Percentiles rank a stretch among this genome's conserved stretches.
Conservation (phyloP, 2,797 vertebrate species). For the Eurystomus glaucurus region DNA sequence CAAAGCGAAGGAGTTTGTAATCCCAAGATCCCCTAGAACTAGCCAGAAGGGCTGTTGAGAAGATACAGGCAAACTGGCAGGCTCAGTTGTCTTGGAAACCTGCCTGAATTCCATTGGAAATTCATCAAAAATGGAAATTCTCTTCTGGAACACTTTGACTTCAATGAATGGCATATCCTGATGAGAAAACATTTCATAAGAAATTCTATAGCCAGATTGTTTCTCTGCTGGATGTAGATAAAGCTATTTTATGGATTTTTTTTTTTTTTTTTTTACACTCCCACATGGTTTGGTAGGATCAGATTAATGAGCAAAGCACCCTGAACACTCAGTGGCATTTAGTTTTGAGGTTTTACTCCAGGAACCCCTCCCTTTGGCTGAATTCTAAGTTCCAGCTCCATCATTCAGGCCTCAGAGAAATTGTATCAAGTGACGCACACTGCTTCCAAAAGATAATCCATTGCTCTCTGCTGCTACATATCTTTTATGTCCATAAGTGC, state of each 20-base stretch:
- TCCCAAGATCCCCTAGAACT: not conserved
- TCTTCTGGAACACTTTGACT: conserved; percentile 46
- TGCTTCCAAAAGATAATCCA: not conserved
- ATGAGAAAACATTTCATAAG: conserved; percentile 28
- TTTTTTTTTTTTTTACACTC: not conserved
- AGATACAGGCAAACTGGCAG: conserved; percentile 26
- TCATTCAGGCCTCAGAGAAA: not conserved
- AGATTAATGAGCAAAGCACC: not conserved
- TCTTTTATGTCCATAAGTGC: not conserved
- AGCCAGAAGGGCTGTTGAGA: not conserved
- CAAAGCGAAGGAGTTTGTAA: not conserved
- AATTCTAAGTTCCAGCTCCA: not conserved
- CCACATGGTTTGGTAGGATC: not conserved
- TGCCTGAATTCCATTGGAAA: conserved; percentile 49
- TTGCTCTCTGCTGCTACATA: not conserved
- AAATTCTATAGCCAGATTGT: not conserved
- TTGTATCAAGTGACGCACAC: not conserved
- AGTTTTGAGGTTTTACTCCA: conserved; percentile 4
- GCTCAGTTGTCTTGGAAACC: conserved; percentile 45
- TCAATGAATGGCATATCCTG: conserved; percentile 10
- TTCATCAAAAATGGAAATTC: conserved; percentile 53
- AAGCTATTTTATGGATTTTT: not conserved
- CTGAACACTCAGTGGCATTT: not conserved
- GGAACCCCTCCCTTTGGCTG: not conserved
- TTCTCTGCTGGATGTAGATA: conserved; percentile 3